Evolutionary conservation across 2,888 invertebrate genomes (phyloP).

Genomic region (Macaria notata): DNA sequence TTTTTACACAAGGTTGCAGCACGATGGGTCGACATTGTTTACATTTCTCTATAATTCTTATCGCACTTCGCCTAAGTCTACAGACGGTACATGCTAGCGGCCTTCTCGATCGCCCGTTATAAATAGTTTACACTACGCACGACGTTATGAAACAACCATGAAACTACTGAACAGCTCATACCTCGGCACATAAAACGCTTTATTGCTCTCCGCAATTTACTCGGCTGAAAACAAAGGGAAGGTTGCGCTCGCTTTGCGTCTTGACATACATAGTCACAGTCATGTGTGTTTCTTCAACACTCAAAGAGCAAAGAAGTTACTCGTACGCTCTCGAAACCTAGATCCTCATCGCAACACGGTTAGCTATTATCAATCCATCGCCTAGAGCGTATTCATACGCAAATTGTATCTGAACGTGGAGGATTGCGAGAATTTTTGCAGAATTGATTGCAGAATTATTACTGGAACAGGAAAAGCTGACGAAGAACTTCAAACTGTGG

Average conservation of each 20-base stretch:
- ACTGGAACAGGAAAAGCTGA: no score
- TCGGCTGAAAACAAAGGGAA: slow-evolving; percentile 34
- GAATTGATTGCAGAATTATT: no score
- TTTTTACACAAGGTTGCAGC: slow-evolving; percentile 46
- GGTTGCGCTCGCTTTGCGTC: slow-evolving; percentile 55
- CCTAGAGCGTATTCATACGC: slow-evolving; percentile 36
- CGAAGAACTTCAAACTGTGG: no score
- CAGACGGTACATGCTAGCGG: slow-evolving; percentile 38
- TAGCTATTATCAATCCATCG: slow-evolving; percentile 59
- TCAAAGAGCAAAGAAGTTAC: slow-evolving; percentile 57
- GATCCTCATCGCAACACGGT: slow-evolving; percentile 69
- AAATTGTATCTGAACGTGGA: slow-evolving; percentile 32
- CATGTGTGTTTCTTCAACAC: slow-evolving; percentile 54
- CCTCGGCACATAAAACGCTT: slow-evolving; percentile 23
- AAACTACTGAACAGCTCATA: slow-evolving; percentile 36
- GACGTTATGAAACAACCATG: slow-evolving; percentile 45
- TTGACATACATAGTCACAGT: slow-evolving; percentile 44
- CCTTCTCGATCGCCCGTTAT: slow-evolving; percentile 53
- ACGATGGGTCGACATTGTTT: slow-evolving; percentile 48
- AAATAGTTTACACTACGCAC: slow-evolving; percentile 44
- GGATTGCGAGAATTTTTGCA: no score
- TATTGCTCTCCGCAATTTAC: slow-evolving; percentile 22
- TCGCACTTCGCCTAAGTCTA: slow-evolving; percentile 39
- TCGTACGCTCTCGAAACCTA: slow-evolving; percentile 66
- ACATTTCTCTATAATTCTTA: slow-evolving; percentile 55